A percentile compares a stretch with the other conserved stretches of the same genome.
These are phyloP conservation scores for Epinotia ramella DNA, from an alignment of 2,888 invertebrate genomes.

Conservation along the genomic window DNA sequence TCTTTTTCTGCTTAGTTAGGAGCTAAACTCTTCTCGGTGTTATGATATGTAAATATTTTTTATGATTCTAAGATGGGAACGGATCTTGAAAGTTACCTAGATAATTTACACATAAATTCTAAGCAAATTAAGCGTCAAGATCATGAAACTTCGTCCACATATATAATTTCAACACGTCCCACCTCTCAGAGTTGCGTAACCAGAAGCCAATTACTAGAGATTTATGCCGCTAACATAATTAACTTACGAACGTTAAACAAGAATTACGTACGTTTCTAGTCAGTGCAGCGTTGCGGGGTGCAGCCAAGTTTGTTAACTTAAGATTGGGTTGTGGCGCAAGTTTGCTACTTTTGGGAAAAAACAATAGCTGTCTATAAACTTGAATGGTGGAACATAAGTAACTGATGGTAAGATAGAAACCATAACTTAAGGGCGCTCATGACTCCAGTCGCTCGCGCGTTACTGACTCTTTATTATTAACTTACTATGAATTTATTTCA, in stretches of 20 bases:
- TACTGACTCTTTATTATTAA: too few species aligned
- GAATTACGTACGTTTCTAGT: constrained; percentile 41
- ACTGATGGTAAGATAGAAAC: too few species aligned
- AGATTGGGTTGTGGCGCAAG: constrained; percentile 21
- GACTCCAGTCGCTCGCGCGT: too few species aligned
- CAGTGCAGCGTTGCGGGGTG: constrained; percentile 39
- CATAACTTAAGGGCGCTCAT: too few species aligned
- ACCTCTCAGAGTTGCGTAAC: constrained; percentile 83
- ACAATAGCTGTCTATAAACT: not conserved
- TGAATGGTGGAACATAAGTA: too few species aligned
- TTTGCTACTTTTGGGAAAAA: not conserved
- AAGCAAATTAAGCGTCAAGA: constrained; percentile 58
- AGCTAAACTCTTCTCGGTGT: too few species aligned
- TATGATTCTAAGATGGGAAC: not conserved
- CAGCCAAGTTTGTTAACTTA: constrained; percentile 15
- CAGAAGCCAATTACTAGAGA: constrained; percentile 85
- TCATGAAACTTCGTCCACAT: constrained; percentile 77
- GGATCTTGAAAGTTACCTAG: constrained; percentile 13
- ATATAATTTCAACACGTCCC: constrained; percentile 84
- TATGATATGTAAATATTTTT: not conserved
- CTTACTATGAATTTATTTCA: too few species aligned
- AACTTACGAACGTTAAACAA: constrained; percentile 68
- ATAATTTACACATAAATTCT: constrained; percentile 57
- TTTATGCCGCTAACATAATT: constrained; percentile 85
- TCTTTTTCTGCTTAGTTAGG: too few species aligned